Evolutionary conservation across 2,888 invertebrate species (phyloP).

Genomic region (Caenorhabditis sinica): DNA sequence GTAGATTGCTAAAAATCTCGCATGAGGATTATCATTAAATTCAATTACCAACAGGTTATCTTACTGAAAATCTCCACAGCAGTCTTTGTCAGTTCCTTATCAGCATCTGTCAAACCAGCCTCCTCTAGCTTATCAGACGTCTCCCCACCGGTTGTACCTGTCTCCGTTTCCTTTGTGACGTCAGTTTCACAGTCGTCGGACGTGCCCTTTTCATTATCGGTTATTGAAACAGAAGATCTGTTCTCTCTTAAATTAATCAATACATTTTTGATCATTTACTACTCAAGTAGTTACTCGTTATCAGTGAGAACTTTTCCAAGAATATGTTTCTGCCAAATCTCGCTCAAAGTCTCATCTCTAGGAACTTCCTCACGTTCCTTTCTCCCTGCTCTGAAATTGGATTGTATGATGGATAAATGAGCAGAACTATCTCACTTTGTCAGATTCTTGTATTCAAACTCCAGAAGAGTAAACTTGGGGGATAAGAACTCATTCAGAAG

Average conservation of each 20-base stretch:
- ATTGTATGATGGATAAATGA: background rate
- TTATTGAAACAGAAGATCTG: background rate
- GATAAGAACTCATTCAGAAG: conserved; percentile 41
- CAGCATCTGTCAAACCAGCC: background rate
- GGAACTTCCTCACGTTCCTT: background rate
- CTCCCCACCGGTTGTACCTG: background rate
- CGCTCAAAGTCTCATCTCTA: background rate
- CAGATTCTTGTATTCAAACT: conserved; percentile 35
- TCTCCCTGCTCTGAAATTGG: conserved; percentile 13
- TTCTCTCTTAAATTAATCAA: background rate
- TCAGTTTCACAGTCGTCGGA: background rate
- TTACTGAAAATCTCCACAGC: conserved; percentile 17
- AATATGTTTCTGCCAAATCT: conserved; percentile 39
- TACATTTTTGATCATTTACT: background rate
- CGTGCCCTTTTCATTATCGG: background rate
- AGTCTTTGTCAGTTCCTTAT: background rate
- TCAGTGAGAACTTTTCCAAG: conserved; percentile 29
- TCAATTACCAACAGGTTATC: conserved; percentile 2
- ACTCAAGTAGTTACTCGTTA: background rate
- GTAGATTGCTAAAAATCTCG: conserved; percentile 23
- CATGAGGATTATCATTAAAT: background rate
- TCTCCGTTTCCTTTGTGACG: background rate
- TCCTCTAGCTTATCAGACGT: conserved; percentile 2
- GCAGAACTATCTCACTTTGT: conserved; percentile 8
- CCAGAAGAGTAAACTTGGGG: conserved; percentile 28